Evolutionary conservation across 2,888 invertebrate species (phyloP).

Genomic region (Eurytoma californica): DNA sequence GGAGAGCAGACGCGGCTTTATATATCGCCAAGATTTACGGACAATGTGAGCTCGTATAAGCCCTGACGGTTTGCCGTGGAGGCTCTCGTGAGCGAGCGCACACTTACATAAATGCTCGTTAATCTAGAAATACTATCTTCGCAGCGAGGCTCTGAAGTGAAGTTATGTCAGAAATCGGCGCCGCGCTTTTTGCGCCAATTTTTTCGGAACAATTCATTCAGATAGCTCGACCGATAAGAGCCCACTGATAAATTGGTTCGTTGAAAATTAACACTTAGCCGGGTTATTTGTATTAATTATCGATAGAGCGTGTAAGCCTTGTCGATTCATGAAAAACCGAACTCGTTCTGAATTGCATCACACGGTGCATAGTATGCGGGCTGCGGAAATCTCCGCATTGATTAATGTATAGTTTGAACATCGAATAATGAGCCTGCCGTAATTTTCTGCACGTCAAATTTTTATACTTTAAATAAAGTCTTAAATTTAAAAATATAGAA

Average conservation of each 20-base stretch:
- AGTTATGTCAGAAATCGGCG: conserved; percentile 31
- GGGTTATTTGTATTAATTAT: conserved; percentile 40
- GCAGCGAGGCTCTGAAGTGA: conserved; percentile 38
- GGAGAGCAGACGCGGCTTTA: conserved; percentile 10
- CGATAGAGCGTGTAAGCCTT: not conserved
- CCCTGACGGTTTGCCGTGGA: conserved; percentile 59
- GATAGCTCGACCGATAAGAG: conserved; percentile 38
- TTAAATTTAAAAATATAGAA: no score
- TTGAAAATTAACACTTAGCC: conserved; percentile 1
- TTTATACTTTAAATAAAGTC: not conserved
- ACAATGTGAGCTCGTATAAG: conserved; percentile 67
- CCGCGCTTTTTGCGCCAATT: conserved; percentile 20
- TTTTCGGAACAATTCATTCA: conserved; percentile 52
- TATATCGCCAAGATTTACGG: conserved; percentile 65
- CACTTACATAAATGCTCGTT: conserved; percentile 68
- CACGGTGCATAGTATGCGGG: not conserved
- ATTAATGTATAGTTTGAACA: no score
- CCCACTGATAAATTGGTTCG: conserved; percentile 33
- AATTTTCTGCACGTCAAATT: not conserved
- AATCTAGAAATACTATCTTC: conserved; percentile 70
- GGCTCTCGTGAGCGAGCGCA: conserved; percentile 53
- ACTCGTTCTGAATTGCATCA: conserved; percentile 9
- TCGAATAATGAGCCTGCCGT: no score
- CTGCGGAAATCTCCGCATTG: no score
- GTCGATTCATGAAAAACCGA: not conserved